These are phyloP conservation scores for Xiphorhynchus erythropygius DNA, from an alignment of 2,797 vertebrate species.

Conservation along the genomic window DNA sequence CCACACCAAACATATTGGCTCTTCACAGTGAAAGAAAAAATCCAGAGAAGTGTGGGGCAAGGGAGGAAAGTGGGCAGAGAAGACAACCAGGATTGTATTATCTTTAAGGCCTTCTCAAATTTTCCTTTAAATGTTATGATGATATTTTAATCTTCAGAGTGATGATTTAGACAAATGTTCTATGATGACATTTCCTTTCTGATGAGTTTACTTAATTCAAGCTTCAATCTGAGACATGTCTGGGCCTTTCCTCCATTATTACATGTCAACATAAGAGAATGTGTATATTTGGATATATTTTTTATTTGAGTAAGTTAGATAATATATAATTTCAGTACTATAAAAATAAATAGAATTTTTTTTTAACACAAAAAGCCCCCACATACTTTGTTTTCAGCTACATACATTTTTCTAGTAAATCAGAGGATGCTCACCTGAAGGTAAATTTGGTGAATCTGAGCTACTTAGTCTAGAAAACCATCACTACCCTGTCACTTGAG, in stretches of 20 bases:
- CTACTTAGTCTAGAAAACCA: background rate
- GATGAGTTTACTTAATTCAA: background rate
- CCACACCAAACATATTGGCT: background rate
- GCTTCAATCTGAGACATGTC: background rate
- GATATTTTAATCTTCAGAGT: conserved; percentile 11
- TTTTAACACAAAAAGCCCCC: background rate
- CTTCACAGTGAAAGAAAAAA: background rate
- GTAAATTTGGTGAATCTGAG: background rate
- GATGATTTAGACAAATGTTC: background rate
- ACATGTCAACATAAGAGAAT: background rate
- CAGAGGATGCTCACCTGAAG: background rate
- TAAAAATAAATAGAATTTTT: background rate
- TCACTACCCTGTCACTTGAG: background rate
- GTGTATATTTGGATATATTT: background rate
- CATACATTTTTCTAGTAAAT: background rate
- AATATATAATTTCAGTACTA: background rate
- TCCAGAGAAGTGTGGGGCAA: background rate
- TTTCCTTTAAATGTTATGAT: conserved; percentile 2
- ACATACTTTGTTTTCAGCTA: background rate
- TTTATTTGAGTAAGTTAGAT: background rate
- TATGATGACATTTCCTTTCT: background rate
- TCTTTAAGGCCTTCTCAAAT: background rate
- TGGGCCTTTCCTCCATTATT: background rate
- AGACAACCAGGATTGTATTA: background rate
- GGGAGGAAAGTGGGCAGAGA: background rate